phyloP scores from a whole-genome alignment of 2,113 vertebrate genomes.

The Leucopternis melanops region DNA sequence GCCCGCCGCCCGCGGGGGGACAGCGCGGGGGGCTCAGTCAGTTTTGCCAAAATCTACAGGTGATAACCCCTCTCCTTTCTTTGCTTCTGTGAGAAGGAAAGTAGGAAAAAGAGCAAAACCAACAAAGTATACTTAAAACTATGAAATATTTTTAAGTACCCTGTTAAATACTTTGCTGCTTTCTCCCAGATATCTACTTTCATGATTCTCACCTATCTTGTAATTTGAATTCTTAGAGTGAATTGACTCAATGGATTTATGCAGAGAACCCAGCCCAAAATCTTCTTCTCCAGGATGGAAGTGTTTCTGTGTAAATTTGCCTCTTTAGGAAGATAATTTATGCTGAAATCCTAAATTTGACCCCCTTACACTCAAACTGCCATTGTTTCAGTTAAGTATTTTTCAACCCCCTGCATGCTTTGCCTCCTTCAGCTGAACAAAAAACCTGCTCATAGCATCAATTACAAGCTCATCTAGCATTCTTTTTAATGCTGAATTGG shows the following conservation, averaged over 20 bases:
- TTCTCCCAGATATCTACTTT: not conserved
- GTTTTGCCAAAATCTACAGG: not conserved
- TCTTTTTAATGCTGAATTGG: constrained; percentile 40
- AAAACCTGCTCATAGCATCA: not conserved
- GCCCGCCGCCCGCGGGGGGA: no score
- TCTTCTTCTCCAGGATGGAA: not conserved
- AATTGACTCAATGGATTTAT: not conserved
- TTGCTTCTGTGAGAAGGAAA: not conserved
- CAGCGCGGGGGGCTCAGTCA: no score
- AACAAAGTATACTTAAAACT: not conserved
- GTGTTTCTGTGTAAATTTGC: not conserved
- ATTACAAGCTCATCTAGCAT: constrained; percentile 17
- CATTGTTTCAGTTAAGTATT: constrained; percentile 40
- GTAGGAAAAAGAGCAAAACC: not conserved
- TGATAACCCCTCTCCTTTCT: not conserved
- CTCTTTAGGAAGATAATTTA: not conserved
- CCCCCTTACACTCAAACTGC: constrained; percentile 10
- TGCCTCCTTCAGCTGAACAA: not conserved
- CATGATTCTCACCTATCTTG: not conserved
- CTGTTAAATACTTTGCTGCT: not conserved
- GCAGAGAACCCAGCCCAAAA: not conserved
- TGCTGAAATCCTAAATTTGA: constrained; percentile 11
- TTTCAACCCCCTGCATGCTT: constrained; percentile 31
- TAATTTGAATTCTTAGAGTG: not conserved
- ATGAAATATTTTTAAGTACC: not conserved